Evolutionary conservation across 2,113 vertebrate genomes (phyloP).

Genomic region (Hemiscyllium ocellatum): DNA sequence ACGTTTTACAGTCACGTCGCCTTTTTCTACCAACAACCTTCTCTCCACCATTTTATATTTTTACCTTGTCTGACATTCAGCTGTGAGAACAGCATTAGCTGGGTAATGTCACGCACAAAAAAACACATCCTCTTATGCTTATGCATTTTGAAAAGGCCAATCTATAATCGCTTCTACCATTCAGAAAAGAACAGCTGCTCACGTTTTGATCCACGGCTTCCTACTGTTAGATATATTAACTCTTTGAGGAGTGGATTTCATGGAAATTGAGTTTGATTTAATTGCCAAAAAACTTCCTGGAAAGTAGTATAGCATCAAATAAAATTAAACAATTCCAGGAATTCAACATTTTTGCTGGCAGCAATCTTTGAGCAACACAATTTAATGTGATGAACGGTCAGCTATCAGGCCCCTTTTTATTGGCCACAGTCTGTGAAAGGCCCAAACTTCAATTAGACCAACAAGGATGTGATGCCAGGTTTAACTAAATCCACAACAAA

Average conservation of each 20-base stretch:
- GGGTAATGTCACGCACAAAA: constrained; percentile 5
- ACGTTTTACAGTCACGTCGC: not conserved
- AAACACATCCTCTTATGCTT: not conserved
- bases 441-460: not conserved
- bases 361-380: not conserved
- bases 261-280: not conserved
- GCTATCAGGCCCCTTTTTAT: not conserved
- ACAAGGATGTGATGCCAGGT: not conserved
- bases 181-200: constrained; percentile 15
- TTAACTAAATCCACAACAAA: not conserved
- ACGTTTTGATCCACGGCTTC: constrained; percentile 2
- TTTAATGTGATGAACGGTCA: not conserved
- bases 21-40: not conserved
- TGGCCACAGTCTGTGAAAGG: not conserved
- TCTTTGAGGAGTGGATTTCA: not conserved
- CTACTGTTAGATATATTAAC: constrained; percentile 29
- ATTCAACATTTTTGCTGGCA: not conserved
- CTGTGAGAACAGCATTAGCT: constrained; percentile 23
- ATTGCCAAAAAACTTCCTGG: not conserved
- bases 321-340: not conserved
- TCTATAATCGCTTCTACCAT: constrained; percentile 7
- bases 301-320: not conserved
- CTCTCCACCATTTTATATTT: not conserved
- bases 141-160: constrained; percentile 36
- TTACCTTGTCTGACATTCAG: not conserved